Base-by-base conservation (phyloP, 35 echinoderm and acorn worm genomes). In the Eucidaris tribuloides region DNA sequence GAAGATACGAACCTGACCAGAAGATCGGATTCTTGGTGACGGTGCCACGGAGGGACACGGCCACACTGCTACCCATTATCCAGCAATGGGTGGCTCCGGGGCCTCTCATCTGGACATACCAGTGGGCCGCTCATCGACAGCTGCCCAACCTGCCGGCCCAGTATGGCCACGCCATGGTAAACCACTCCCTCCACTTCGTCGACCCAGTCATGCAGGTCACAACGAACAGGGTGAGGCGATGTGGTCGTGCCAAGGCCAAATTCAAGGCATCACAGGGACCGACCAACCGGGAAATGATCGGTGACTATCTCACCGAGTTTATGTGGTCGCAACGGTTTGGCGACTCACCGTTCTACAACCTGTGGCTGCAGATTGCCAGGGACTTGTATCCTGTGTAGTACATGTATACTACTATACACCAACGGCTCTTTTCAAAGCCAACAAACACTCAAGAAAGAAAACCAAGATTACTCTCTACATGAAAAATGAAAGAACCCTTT, bases 101-200 rank as follows among this genome's bases (percentile, higher is more conserved):
- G 2, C 41, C 79, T 46, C 66, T 71, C 79, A 82, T 89, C 22
- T 77, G 80, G 42, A 80, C 43, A 0, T 76, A 82, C 30, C 9
- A 35, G 27, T 89, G 76, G 86, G 28, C 32, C 9, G 20, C 78
- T 1, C 71, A 89, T 22, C 17, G n/a, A n/a, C 28, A 3, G 0
- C 33, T 82, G 6, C 2, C 3, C 1, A 38, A 59, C 7, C 49
- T 79, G 14, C 49, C 34, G 18, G 42, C 29, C 1, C 35, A 46
- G 19, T 60, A 35, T 22, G 58, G 0, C 81, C n/a, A n/a, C n/a
- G n/a, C n/a, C n/a, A n/a, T 65, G 14, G 87, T 83, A 0, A 89
- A 82, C 66, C 80, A 89, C 29, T 74, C 65, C 61, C 43, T 61
- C 2, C 79, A 82, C 31, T 89, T 72, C 30, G 86, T 89, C 2